Base-by-base conservation (phyloP, 1,140 invertebrate genomes). In the Cepaea nemoralis region DNA sequence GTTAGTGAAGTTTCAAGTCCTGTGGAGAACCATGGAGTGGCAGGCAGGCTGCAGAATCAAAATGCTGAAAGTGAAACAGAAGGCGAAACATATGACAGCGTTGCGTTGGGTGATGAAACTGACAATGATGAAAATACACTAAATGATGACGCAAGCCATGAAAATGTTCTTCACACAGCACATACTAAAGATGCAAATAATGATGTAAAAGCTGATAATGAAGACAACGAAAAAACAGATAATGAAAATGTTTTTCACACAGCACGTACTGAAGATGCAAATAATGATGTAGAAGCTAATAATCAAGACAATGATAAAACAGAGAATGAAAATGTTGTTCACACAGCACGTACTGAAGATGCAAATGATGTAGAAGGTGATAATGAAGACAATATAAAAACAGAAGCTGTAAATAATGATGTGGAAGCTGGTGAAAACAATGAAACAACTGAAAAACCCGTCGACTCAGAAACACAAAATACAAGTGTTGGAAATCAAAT, bases 1-100 rank as follows among this genome's bases (percentile, higher is more conserved):
- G 63, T 48, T 27, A 63, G 59, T 55, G 42, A 69, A n/a, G 48
- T 63, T 24, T 50, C 55, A 0, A 78, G 59, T 40, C 77, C 77
- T 42, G 77, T 27, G 1, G 63, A 78, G 14, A 69, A 16, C 22
- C 33, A 45, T 33, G 31, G 2, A 19, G 24, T 27, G 22, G 22
- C 22, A 14, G 50, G n/a, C 50, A 55, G n/a, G 22, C 5, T 2
- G n/a, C 50, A 10, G 50, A 55, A 24, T 55, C 16, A 55, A 55
- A 55, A 55, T 55, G n/a, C 22, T 22, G 50, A 14, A 55, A 55
- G n/a, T 55, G 19, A 55, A 19, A 24, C 50, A 55, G 50, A 55
- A 5, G 50, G 50, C n/a, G 50, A 55, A 55, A 8, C 3, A 10
- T 22, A 55, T 55, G 19, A 55, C 50, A 55, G 22, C n/a, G 50